Base-by-base conservation (phyloP, 2,888 invertebrate genomes). In the Catotricha subobsoleta region DNA sequence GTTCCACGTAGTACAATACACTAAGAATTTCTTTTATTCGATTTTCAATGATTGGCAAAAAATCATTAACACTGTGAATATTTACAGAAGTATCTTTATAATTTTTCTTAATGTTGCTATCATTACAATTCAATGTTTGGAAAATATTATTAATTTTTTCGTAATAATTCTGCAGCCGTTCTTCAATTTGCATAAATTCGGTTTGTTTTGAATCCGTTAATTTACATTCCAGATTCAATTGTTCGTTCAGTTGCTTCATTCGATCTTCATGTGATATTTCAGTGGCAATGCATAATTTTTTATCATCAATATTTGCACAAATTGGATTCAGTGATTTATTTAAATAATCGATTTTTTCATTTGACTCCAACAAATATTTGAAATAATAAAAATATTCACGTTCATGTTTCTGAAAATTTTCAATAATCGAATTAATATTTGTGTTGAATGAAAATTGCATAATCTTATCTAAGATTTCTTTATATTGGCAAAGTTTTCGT, bases 61-160 rank as follows among this genome's bases (percentile, higher is more conserved):
- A 71, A 42, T 66, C 64, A 16, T 57, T 49, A 3, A 70, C 65
- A 51, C 72, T 72, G 55, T 68, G 67, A 30, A 65, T 63, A 57
- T 76, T 61, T 51, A 78, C 56, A 50, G 69, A 62, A 47, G 65
- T 58, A 59, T 76, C 60, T 59, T 72, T 59, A n/a, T 75, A 62
- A 30, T 74, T 54, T 12, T 71, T 54, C 1, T 69, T 49, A 42
- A 67, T 45, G 37, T 73, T 68, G 13, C 65, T 53, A 41, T 57
- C 52, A 53, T 72, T 68, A 39, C 69, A 66, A 49, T 62, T 60
- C 12, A 67, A 62, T 36, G 67, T 51, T 25, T 67, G 64, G 44
- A 59, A 58, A 1, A 60, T 47, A 2, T 48, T 48, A 21, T 10
- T 10, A 25, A 25, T 25, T 25, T 25, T 25, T 25, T 10, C 25